These are phyloP conservation scores for Glomeris marginata DNA, from an alignment of 2,888 invertebrate species.

Conservation along the genomic window DNA sequence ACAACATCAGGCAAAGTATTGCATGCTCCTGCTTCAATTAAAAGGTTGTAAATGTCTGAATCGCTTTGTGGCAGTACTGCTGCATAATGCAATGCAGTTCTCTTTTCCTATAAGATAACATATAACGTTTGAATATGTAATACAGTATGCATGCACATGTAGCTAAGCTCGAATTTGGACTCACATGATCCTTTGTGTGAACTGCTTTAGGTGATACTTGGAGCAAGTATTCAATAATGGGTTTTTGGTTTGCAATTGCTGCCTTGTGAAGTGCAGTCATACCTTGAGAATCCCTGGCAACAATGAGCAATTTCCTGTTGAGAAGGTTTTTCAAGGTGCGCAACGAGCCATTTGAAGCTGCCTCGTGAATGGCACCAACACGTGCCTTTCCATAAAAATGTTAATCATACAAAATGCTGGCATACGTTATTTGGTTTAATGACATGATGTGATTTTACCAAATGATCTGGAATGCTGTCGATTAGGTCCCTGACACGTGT, in stretches of 20 bases:
- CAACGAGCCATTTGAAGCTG: slow-evolving; percentile 33
- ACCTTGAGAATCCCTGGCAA: slow-evolving; percentile 28
- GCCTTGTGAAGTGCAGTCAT: slow-evolving; percentile 25
- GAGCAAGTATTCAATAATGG: slow-evolving; percentile 29
- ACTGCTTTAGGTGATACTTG: slow-evolving; percentile 29
- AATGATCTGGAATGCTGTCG: slow-evolving; percentile 48
- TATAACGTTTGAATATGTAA: background rate
- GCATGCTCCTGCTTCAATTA: slow-evolving; percentile 47
- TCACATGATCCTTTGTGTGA: slow-evolving; percentile 29
- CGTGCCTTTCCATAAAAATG: too few relatives aligned
- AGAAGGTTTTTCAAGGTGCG: slow-evolving; percentile 31
- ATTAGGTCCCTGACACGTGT: slow-evolving; percentile 46
- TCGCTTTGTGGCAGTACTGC: slow-evolving; percentile 41
- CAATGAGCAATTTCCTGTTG: slow-evolving; percentile 35
- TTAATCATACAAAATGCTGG: too few relatives aligned
- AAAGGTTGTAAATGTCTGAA: slow-evolving; percentile 42
- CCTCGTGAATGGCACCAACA: slow-evolving; percentile 22
- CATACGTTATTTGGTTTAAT: too few relatives aligned
- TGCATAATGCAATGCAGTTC: slow-evolving; percentile 52
- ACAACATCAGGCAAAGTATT: slow-evolving; percentile 42
- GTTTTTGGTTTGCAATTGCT: slow-evolving; percentile 27
- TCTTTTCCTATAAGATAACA: slow-evolving; percentile 39
- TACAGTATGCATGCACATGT: too few relatives aligned
- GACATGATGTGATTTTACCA: too few relatives aligned
- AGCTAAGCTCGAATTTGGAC: too few relatives aligned